Evolutionary conservation across 2,113 vertebrate species (phyloP).

Genomic region (Coptodon bakossiorum): DNA sequence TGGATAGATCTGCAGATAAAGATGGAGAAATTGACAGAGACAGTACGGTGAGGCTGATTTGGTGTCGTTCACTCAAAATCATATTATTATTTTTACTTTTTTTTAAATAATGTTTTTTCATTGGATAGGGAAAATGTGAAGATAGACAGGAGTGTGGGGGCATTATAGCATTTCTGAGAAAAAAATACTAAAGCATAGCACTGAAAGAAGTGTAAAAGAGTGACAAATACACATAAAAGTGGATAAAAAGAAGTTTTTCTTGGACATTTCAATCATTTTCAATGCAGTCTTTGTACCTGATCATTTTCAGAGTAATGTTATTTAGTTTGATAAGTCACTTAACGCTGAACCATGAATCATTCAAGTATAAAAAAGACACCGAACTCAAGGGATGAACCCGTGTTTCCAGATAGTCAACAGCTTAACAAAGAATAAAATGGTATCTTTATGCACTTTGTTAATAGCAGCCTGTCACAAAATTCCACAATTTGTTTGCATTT

Average conservation of each 20-base stretch:
- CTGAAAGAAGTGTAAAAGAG: background rate
- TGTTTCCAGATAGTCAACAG: background rate
- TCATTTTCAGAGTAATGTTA: background rate
- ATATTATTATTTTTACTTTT: background rate
- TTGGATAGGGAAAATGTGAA: background rate
- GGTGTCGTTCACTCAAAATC: background rate
- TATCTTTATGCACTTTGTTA: background rate
- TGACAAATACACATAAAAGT: background rate
- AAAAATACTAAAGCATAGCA: background rate
- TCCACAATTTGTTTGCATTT: background rate
- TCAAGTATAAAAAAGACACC: background rate
- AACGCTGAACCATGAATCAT: background rate
- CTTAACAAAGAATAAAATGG: background rate
- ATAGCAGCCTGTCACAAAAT: background rate
- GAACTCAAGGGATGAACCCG: background rate
- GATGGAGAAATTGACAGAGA: background rate
- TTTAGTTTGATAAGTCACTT: background rate
- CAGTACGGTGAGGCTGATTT: background rate
- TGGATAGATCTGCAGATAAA: conserved; percentile 83
- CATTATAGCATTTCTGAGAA: background rate
- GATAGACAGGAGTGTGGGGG: background rate
- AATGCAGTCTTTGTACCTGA: background rate
- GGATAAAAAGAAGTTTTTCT: background rate
- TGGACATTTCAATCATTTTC: background rate
- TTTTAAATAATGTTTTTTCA: background rate